Conservation (phyloP, 2,888 invertebrate species). For the Patella depressa region DNA sequence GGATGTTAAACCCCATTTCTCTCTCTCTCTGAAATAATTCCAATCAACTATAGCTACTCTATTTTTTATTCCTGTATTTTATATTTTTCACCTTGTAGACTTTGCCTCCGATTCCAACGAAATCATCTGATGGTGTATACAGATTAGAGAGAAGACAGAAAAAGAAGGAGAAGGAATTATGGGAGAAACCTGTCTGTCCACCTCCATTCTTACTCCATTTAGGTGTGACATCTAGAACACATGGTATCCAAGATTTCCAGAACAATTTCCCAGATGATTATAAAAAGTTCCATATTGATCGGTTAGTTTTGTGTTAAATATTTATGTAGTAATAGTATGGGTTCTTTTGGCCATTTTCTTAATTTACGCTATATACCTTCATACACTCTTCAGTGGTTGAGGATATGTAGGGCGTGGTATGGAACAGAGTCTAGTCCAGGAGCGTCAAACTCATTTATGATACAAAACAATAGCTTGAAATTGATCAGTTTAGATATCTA, state of each 20-base stretch:
- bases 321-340: background rate
- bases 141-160: slow-evolving; percentile 35
- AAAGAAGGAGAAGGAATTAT: slow-evolving; percentile 52
- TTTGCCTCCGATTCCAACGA: slow-evolving; percentile 66
- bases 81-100: slow-evolving; percentile 50
- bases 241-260: slow-evolving; percentile 67
- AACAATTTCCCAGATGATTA: slow-evolving; percentile 66
- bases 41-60: too few species aligned
- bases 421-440: too few species aligned
- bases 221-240: slow-evolving; percentile 68
- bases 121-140: slow-evolving; percentile 58
- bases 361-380: too few species aligned
- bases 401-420: background rate
- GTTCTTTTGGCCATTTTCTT: too few species aligned
- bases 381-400: background rate
- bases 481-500: too few species aligned
- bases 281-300: slow-evolving; percentile 63
- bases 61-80: too few species aligned
- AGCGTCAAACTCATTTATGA: too few species aligned
- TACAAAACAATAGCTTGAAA: too few species aligned
- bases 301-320: slow-evolving; percentile 40
- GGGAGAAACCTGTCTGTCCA: slow-evolving; percentile 64
- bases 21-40: too few species aligned
- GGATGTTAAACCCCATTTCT: too few species aligned
- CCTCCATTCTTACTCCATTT: slow-evolving; percentile 69